Base-by-base conservation (phyloP, 2,797 vertebrate genomes). In the Sciurus vulgaris region DNA sequence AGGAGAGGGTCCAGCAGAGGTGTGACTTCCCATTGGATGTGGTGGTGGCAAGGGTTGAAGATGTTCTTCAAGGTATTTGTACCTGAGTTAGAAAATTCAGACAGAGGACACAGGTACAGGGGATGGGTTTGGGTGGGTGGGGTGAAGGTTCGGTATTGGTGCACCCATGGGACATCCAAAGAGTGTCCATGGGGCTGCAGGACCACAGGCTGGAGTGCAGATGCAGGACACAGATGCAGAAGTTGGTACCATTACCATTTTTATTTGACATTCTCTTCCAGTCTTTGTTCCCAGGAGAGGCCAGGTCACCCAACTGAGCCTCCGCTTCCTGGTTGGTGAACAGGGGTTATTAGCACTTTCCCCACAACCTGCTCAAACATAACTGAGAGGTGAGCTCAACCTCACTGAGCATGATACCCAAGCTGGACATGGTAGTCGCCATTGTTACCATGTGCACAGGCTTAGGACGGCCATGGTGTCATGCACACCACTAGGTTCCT, bases 371-470 rank as follows among this genome's bases (percentile, higher is more conserved):
- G 49, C 3, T 4, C 9, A 1, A 63, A 30, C 30, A 49, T 20
- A 26, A 47, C 67, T 33, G 61, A 73, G 63, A 41, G 1, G 10
- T 30, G 63, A 51, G 41, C 12, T n/a, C 17, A 41, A 26, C 83
- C 41, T 56, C 44, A 12, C 51, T 59, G 51, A 24, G 28, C 2
- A 2, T 0, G 59, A 51, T 15, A 24, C 0, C 13, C 4, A 67
- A 74, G 49, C 12, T 26, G 4, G 47, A 33, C 3, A 9, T 2
- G 4, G n/a, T 2, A 4, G 33, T 2, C 0, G 38, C 76, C 1
- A 0, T 10, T 56, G 44, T 49, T 22, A 41, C 4, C 35, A 28
- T 1, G 11, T 11, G 20, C 9, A 3, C 6, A 1, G 4, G 13
- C 38, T 51, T 41, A 59, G 35, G 14, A 7, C 20, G 77, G 44